Base-by-base conservation (phyloP, 2,888 invertebrate species). In the Antheraea yamamai region DNA sequence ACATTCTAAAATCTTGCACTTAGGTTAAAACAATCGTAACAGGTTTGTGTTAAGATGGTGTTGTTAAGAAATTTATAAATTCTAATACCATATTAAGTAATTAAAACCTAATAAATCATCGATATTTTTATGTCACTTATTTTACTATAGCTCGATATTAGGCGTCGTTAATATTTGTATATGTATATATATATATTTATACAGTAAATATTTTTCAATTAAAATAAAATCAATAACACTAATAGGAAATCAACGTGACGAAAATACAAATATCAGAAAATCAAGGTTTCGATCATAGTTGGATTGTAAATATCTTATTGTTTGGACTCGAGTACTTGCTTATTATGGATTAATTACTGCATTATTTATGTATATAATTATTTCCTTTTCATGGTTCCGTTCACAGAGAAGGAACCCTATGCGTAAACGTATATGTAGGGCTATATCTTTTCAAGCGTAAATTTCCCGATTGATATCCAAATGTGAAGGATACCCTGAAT, bases 1-100 rank as follows among this genome's bases (percentile, higher is more conserved):
- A 73, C 64, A 75, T 72, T 58, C 55, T 73, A 73, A 52, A 55
- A 52, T 51, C 30, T 35, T 30, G 72, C 52, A 18, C n/a, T 51
- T 72, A 52, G 4, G 52, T 52, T 16, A 55, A 73, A 26, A 55
- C 12, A 12, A 72, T 18, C 23, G 51, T 10, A 66, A 30, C 10
- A 16, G n/a, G 1, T 55, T 55, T 73, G 52, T 47, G 12, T 47
- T 47, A 47, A 12, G 47, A 47, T 12, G 12, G 12, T 47, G 12
- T 2, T 39, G 39, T 39, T 30, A 30, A 30, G 39, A 39, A 39
- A 39, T 39, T 39, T 39, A 39, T 39, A 39, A 8, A 39, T 7
- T 39, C 7, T 7, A 39, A 7, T 7, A 39, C 39, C 7, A 39
- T 39, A n/a, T 30, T 30, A 30, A 30, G 30, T 30, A 2, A 30